These are phyloP conservation scores for Cathartes aura DNA, from an alignment of 2,113 vertebrate genomes.

Conservation along the genomic window DNA sequence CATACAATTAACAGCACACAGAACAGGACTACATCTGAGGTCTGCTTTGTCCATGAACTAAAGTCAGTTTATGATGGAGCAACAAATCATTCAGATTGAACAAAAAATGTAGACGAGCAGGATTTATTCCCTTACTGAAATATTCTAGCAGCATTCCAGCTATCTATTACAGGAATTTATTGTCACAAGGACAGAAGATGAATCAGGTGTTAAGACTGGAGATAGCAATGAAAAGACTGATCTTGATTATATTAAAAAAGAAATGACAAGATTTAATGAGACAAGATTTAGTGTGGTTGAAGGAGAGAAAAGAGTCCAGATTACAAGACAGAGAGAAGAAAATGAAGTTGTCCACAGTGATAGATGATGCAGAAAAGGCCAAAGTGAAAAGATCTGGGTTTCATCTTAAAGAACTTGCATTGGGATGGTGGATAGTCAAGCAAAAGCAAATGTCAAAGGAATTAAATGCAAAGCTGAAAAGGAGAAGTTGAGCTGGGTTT, in stretches of 20 bases:
- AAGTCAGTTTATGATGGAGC: background rate
- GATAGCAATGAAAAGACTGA: background rate
- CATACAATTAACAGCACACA: background rate
- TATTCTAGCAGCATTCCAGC: background rate
- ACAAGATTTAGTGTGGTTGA: background rate
- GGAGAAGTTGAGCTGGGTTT: background rate
- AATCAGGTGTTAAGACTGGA: background rate
- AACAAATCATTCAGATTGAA: background rate
- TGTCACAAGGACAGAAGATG: background rate
- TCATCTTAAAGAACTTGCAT: background rate
- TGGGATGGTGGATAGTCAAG: background rate
- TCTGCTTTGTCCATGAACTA: background rate
- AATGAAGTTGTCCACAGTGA: background rate
- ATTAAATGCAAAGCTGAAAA: background rate
- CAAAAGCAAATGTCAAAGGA: background rate
- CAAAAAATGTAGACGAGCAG: background rate
- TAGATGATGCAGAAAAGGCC: background rate
- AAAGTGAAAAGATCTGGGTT: background rate
- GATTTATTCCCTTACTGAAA: background rate
- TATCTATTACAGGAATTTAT: constrained; percentile 1
- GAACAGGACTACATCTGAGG: background rate
- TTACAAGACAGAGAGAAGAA: background rate
- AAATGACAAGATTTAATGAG: background rate
- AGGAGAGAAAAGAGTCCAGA: background rate
- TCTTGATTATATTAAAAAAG: background rate